Base-by-base conservation (phyloP, 2,113 vertebrate genomes). In the Caracal caracal region DNA sequence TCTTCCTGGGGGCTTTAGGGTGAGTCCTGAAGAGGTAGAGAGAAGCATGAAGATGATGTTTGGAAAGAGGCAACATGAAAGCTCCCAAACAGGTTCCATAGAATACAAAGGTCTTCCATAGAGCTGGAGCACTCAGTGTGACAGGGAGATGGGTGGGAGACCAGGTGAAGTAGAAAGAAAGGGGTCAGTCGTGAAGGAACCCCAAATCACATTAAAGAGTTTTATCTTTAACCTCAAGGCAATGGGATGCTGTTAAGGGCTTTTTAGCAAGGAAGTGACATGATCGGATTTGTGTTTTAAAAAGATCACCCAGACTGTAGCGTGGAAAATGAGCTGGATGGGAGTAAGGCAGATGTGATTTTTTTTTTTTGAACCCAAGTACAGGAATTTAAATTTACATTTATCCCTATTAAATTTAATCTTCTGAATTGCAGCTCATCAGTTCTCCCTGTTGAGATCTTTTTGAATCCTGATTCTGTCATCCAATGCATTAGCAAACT, bases 391-490 rank as follows among this genome's bases (percentile, higher is more conserved):
- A 88, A 81, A 94, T 96, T 96, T 94, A 88, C 93, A 96, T 92
- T 88, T 80, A 86, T 95, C 83, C 83, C 47, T 93, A 75, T 96
- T 96, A 96, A 93, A 70, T 82, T 71, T 91, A 96, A 97, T 93
- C 94, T 94, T 65, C 87, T 59, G 73, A 86, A 75, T 70, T 93
- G 53, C 5, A 37, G 91, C 82, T 94, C 86, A 85, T 71, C 75
- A 76, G 53, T 76, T 84, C 71, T 92, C 68, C 33, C 59, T 78
- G 53, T 80, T 94, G 78, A 93, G 94, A 91, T 95, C 78, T 87
- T 93, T 95, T 12, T 68, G 88, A 92, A 97, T 91, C 79, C 22
- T n/a, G 49, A 53, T 81, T 86, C 96, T 63, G 51, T 80, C 95
- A 61, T 66, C 70, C 66, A 66, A 1, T 22, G 65, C 47, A 87